Conservation (phyloP, 2,888 invertebrate species). For the Tetragonisca angustula region DNA sequence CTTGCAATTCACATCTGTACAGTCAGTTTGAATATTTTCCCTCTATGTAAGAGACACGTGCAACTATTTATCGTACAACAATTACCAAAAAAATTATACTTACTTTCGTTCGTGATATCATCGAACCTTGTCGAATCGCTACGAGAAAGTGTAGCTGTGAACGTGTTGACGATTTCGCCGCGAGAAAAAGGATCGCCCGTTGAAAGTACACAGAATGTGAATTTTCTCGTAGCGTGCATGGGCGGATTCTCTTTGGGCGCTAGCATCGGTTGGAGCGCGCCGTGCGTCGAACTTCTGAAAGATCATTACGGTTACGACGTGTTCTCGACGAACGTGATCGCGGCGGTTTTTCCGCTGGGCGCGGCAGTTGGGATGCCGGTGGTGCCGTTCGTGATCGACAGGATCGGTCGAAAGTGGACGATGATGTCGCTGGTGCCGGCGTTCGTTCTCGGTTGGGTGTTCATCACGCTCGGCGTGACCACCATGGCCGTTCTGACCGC, state of each 20-base stretch:
- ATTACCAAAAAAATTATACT: too few species aligned
- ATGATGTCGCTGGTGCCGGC: conserved; percentile 87
- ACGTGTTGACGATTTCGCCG: not conserved
- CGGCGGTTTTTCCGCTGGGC: conserved; percentile 85
- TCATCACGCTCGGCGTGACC: conserved; percentile 88
- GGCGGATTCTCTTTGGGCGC: conserved; percentile 82
- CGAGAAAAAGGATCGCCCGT: not conserved
- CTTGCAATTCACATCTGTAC: too few species aligned
- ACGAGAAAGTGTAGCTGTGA: not conserved
- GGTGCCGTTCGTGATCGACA: conserved; percentile 86
- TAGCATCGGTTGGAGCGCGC: conserved; percentile 84
- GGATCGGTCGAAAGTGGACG: conserved; percentile 89
- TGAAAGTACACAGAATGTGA: not conserved
- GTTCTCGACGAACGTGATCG: conserved; percentile 85
- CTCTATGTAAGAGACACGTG: too few species aligned
- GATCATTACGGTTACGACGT: conserved; percentile 84
- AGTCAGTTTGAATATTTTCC: too few species aligned
- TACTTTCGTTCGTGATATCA: too few species aligned
- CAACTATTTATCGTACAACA: too few species aligned
- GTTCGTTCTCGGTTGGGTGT: conserved; percentile 89
- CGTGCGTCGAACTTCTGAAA: conserved; percentile 81
- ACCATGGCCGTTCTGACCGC: conserved; percentile 86
- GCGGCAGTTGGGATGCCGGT: conserved; percentile 83
- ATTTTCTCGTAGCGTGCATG: conserved; percentile 58
- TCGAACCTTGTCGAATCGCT: too few species aligned